Evolutionary conservation across 2,888 invertebrate species (phyloP).

Genomic region (Dynastes grantii): DNA sequence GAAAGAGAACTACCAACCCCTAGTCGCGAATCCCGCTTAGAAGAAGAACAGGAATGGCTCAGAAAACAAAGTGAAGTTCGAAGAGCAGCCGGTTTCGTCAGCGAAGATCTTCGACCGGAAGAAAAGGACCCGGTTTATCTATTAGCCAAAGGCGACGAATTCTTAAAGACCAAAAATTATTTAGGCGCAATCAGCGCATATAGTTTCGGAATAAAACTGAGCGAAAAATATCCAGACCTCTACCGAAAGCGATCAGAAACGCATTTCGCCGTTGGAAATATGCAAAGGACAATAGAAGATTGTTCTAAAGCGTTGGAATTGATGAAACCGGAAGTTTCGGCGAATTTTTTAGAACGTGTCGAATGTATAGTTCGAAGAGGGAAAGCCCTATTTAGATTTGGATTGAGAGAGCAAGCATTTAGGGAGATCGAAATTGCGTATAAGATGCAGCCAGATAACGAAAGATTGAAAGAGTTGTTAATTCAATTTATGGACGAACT

Average conservation of each 20-base stretch:
- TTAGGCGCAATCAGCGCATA: slow-evolving; percentile 88
- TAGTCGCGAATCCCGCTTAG: slow-evolving; percentile 80
- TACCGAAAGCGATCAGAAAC: slow-evolving; percentile 86
- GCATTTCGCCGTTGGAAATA: slow-evolving; percentile 85
- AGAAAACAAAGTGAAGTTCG: slow-evolving; percentile 84
- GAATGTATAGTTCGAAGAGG: slow-evolving; percentile 84
- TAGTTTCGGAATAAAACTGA: slow-evolving; percentile 83
- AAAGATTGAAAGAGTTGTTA: slow-evolving; percentile 71
- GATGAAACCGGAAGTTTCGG: slow-evolving; percentile 80
- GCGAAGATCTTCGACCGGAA: slow-evolving; percentile 83
- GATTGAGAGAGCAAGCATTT: slow-evolving; percentile 80
- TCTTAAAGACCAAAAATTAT: slow-evolving; percentile 83
- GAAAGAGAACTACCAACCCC: slow-evolving; percentile 87
- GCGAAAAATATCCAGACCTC: slow-evolving; percentile 81
- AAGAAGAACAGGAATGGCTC: slow-evolving; percentile 86
- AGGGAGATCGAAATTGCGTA: slow-evolving; percentile 84
- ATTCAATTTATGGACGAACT: slow-evolving; percentile 47
- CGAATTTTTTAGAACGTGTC: slow-evolving; percentile 81
- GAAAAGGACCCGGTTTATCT: slow-evolving; percentile 89
- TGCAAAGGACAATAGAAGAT: slow-evolving; percentile 75
- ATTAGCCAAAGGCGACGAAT: slow-evolving; percentile 85
- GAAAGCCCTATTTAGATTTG: slow-evolving; percentile 81
- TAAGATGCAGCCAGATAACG: slow-evolving; percentile 78
- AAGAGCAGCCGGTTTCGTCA: slow-evolving; percentile 79
- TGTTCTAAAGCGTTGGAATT: slow-evolving; percentile 82